Evolutionary conservation across 2,797 vertebrate genomes (phyloP), one percentile per base, ranked within the genome.

Genomic region (Lateolabrax maculatus): DNA sequence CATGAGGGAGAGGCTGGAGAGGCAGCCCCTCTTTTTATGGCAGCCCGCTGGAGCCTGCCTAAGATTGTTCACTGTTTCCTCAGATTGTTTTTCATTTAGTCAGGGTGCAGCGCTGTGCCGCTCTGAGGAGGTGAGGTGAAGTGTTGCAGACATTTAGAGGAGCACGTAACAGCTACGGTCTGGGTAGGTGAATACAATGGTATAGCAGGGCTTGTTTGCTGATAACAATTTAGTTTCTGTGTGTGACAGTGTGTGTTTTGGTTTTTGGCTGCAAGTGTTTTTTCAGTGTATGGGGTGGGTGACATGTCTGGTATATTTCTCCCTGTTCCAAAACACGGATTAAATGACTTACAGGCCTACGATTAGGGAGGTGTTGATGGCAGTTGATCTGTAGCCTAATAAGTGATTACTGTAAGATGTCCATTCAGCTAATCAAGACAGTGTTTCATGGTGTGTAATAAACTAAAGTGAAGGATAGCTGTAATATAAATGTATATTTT

Each of bases 41-140:
- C 93, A 92, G 90, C 93, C 88, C 79, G 76, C 93, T 94, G 94
- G 93, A 95, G 93, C 95, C 95, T 92, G 93, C 80, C 90, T 92
- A 36, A 83, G 93, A 95, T 95, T 95, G 95, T 95, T 94, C 91
- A 91, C 85, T 23, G 92, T 90, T 95, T 96, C 94, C 94, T 95
- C 91, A 92, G 92, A 96, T 95, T 95, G 95, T 95, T 94, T 91
- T 90, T 92, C 83, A 90, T 93, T 90, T 82, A 85, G 90, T 84
- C 88, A 79, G 90, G 85, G 82, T 76, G 85, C 90, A 89, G 87
- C 15, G 52, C 88, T 58, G 76, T 75, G 83, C 71, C 51, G 81
- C 89, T 82, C 81, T 74, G 78, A 82, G 77, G 84, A 91, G 90
- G 84, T 92, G 90, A 94, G 89, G 85, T 78, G 86, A 88, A 92